Base-by-base conservation (phyloP, 2,888 invertebrate genomes). In the Dryadula phaetusa region DNA sequence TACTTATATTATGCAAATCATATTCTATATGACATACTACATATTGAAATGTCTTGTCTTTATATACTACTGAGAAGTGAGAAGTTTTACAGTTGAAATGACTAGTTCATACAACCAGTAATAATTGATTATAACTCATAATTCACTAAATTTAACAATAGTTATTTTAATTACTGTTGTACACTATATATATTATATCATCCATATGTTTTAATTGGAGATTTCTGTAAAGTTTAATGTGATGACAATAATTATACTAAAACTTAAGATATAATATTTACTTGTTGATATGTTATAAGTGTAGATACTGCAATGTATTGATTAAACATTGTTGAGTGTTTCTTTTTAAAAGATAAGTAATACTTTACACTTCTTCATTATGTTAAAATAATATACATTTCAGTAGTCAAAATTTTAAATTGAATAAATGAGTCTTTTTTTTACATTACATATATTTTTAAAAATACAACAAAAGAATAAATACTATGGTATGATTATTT, bases 321-420 rank as follows among this genome's bases (percentile, higher is more conserved):
- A 49, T 49, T 49, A 6, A 14, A 49, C 20, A 47, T 32, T 37
- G 37, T 37, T 37, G 2, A 25, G 3, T 25, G n/a, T 49, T 49
- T 47, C 20, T 49, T 25, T 3, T 49, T 49, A 49, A n/a, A 49
- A 25, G 47, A 49, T 49, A 47, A 32, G 8, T n/a, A n/a, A n/a
- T n/a, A 32, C 32, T 32, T 32, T 8, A 32, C 32, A 5, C 32
- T 32, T 32, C 8, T 32, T 8, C 32, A 32, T 7, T 32, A 8
- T 1, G 8, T 32, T 5, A 32, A 32, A 32, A 32, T 32, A 12
- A 37, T 37, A 37, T 12, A 12, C 12, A 37, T 37, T 37, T 37
- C 10, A 37, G 12, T 37, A 37, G 12, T 12, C 37, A 37, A 37
- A 6, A 37, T 37, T 37, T 37, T 2, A 2, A 37, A 37, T 2